These are phyloP conservation scores for Pseudopipra pipra DNA, from an alignment of 2,113 vertebrate genomes.

Conservation along the genomic window DNA sequence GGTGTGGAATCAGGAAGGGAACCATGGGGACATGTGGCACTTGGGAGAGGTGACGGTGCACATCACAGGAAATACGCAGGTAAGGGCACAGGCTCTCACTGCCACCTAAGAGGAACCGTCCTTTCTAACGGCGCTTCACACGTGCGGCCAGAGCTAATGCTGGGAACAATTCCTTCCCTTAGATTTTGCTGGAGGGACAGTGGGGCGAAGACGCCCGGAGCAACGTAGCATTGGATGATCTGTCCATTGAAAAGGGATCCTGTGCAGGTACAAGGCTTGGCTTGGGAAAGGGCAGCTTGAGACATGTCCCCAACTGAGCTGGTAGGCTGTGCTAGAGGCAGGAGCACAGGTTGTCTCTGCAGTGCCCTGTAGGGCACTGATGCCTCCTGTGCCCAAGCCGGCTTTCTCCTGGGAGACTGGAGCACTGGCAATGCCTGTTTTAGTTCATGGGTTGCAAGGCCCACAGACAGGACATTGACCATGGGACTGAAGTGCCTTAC, in stretches of 20 bases:
- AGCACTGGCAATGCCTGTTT: background rate
- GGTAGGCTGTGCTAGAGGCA: background rate
- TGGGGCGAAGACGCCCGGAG: slow-evolving; percentile 72
- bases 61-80: background rate
- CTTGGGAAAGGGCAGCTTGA: background rate
- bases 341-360: background rate
- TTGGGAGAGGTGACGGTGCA: background rate
- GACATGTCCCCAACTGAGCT: background rate
- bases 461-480: no score
- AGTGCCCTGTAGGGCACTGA: background rate
- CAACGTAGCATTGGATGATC: slow-evolving; percentile 80
- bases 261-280: slow-evolving; percentile 66
- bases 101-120: accelerated
- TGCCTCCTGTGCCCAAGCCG: background rate
- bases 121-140: background rate
- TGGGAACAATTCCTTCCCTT: background rate
- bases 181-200: slow-evolving; percentile 81
- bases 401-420: background rate
- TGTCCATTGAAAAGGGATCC: slow-evolving; percentile 66
- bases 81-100: background rate
- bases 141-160: slow-evolving; percentile 27
- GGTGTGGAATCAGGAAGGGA: background rate
- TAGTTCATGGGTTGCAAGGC: background rate
- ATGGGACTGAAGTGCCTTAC: background rate
- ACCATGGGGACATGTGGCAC: background rate